Evolutionary conservation across 1,140 invertebrate genomes (phyloP).

Genomic region (Drosophila varians): DNA sequence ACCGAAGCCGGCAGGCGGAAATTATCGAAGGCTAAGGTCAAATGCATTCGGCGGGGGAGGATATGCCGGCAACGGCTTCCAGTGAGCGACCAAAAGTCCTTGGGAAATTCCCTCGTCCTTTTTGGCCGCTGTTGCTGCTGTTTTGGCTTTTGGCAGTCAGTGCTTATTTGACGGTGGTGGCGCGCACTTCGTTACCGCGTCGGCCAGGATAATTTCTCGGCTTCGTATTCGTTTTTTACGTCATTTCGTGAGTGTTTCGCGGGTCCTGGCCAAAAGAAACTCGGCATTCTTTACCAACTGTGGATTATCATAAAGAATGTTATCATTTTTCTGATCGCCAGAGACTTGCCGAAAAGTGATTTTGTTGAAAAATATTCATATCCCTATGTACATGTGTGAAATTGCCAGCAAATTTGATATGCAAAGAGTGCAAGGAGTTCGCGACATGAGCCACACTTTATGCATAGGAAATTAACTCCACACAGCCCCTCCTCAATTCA

Average conservation of each 20-base stretch:
- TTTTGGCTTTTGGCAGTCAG: conserved; percentile 39
- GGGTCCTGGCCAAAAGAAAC: conserved; percentile 26
- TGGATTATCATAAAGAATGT: conserved; percentile 71
- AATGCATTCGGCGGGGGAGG: conserved; percentile 55
- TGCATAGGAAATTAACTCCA: conserved; percentile 71
- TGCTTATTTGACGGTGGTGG: conserved; percentile 65
- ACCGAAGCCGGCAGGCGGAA: conserved; percentile 58
- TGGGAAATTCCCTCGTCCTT: conserved; percentile 40
- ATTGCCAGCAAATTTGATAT: conserved; percentile 53
- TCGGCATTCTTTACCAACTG: conserved; percentile 64
- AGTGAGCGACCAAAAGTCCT: conserved; percentile 59
- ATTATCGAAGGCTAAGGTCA: conserved; percentile 76
- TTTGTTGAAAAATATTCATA: conserved; percentile 8
- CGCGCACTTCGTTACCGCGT: conserved; percentile 49
- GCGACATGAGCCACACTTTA: conserved; percentile 49
- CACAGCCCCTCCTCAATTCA: not conserved
- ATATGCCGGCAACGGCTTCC: conserved; percentile 32
- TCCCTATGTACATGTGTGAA: conserved; percentile 12
- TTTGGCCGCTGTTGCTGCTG: conserved; percentile 39
- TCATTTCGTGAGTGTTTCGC: conserved; percentile 33
- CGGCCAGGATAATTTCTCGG: conserved; percentile 5
- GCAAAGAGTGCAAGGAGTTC: conserved; percentile 46
- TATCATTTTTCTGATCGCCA: not conserved
- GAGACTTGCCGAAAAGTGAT: conserved; percentile 12
- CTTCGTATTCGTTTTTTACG: conserved; percentile 47